A percentile compares a stretch with the other conserved stretches of the same genome.
Evolutionary conservation across 2,888 invertebrate species (phyloP).

Genomic region (Ormyrus rosae): DNA sequence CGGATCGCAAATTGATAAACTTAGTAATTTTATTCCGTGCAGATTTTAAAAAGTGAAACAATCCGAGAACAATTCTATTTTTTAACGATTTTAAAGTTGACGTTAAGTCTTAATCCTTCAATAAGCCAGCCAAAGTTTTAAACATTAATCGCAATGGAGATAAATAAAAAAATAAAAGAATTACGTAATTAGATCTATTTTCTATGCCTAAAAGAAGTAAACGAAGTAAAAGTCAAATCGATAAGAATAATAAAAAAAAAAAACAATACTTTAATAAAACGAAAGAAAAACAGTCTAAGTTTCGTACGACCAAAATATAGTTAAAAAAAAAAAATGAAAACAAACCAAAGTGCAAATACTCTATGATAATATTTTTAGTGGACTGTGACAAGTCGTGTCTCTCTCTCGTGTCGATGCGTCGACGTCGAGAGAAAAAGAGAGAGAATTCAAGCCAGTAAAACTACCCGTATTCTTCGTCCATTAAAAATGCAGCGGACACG

Average conservation of each 20-base stretch:
- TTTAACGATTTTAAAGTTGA: constrained; percentile 50
- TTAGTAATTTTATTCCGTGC: constrained; percentile 46
- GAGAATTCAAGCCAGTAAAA: background rate
- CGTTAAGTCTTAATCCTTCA: constrained; percentile 46
- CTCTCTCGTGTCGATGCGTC: background rate
- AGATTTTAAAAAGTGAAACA: constrained; percentile 49
- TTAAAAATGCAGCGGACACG: constrained; percentile 31
- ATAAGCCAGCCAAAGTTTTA: constrained; percentile 49
- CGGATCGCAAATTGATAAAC: constrained; percentile 25
- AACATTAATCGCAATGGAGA: constrained; percentile 37
- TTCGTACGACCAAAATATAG: constrained; percentile 61
- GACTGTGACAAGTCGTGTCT: constrained; percentile 17
- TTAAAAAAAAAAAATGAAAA: constrained; percentile 58
- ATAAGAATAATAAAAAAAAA: constrained; percentile 14
- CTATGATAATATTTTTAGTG: constrained; percentile 56
- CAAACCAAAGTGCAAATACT: constrained; percentile 63
- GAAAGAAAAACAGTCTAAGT: constrained; percentile 49
- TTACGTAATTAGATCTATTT: constrained; percentile 56
- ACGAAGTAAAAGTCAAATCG: constrained; percentile 6
- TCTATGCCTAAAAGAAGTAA: constrained; percentile 49
- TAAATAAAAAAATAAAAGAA: constrained; percentile 47
- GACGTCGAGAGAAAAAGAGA: constrained; percentile 4
- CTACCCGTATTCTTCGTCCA: constrained; percentile 47
- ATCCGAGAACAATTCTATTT: constrained; percentile 51
- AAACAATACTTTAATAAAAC: constrained; percentile 30